A percentile compares a stretch with the other conserved stretches of the same genome.
These are phyloP conservation scores for Cyclopterus lumpus DNA, from an alignment of 2,797 vertebrate species.

Conservation along the genomic window DNA sequence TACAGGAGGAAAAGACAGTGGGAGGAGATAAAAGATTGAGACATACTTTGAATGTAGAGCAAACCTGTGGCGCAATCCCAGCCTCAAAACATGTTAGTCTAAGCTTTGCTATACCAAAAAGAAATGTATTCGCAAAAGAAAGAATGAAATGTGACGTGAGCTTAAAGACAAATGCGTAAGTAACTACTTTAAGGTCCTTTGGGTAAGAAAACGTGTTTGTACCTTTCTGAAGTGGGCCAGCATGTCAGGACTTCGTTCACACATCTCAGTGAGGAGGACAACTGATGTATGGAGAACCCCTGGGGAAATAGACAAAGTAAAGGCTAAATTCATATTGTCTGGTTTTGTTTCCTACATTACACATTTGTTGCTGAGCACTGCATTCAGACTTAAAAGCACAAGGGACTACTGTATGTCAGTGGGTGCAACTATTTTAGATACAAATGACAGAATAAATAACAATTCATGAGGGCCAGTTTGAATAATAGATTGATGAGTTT, in stretches of 20 bases:
- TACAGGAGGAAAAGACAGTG: slow-evolving; percentile 72
- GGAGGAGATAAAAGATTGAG: slow-evolving; percentile 62
- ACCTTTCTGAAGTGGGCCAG: slow-evolving; percentile 99
- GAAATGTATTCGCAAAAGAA: slow-evolving; percentile 66
- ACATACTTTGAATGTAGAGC: slow-evolving; percentile 62
- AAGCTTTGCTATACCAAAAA: slow-evolving; percentile 54
- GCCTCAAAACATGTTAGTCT: slow-evolving; percentile 49
- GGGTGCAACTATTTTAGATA: not conserved
- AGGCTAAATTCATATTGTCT: not conserved
- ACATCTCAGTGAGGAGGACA: slow-evolving; percentile 99
- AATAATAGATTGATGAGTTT: not conserved
- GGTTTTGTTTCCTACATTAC: not conserved
- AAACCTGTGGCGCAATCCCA: slow-evolving; percentile 54
- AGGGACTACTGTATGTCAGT: not conserved
- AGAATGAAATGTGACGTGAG: slow-evolving; percentile 78
- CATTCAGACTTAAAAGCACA: not conserved
- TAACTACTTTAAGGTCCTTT: slow-evolving; percentile 4
- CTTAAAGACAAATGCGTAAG: slow-evolving; percentile 65
- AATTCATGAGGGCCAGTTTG: too few species aligned
- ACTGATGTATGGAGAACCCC: slow-evolving; percentile 99
- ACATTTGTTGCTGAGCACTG: not conserved
- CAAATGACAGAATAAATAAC: not conserved
- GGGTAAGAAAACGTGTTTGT: slow-evolving; percentile 53
- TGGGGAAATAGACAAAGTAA: slow-evolving; percentile 59
- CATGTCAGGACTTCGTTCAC: slow-evolving; percentile 99